Evolutionary conservation across 2,113 vertebrate species (phyloP).

Genomic region (Mobula hypostoma): DNA sequence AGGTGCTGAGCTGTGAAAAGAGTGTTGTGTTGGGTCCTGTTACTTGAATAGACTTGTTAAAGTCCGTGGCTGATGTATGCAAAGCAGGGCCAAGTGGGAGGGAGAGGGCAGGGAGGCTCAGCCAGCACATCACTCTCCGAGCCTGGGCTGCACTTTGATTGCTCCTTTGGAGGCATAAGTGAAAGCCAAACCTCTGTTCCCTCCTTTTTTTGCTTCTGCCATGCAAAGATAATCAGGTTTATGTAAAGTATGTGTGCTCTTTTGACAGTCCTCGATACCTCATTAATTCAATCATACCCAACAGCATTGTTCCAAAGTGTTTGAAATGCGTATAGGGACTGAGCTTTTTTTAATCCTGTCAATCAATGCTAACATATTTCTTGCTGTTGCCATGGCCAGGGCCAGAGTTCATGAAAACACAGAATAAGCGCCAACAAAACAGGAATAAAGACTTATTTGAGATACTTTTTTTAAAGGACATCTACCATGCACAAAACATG

Average conservation of each 20-base stretch:
- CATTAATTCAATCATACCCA: slow-evolving; percentile 99
- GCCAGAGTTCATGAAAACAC: slow-evolving; percentile 99
- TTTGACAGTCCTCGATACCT: slow-evolving; percentile 97
- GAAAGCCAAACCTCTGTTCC: slow-evolving; percentile 67
- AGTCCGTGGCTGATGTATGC: slow-evolving; percentile 78
- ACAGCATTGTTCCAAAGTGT: slow-evolving; percentile 96
- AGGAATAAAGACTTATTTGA: slow-evolving; percentile 98
- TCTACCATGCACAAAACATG: slow-evolving; percentile 93
- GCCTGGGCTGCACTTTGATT: slow-evolving; percentile 70
- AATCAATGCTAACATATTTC: slow-evolving; percentile 99
- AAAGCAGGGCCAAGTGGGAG: slow-evolving; percentile 68
- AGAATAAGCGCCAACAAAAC: slow-evolving; percentile 96
- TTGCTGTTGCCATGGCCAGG: slow-evolving; percentile 95
- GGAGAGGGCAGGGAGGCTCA: slow-evolving; percentile 63
- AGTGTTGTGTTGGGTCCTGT: slow-evolving; percentile 65
- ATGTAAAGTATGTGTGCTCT: slow-evolving; percentile 99
- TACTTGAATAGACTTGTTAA: slow-evolving; percentile 91
- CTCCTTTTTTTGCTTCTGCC: slow-evolving; percentile 78
- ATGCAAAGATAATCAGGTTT: slow-evolving; percentile 99
- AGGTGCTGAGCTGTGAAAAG: slow-evolving; percentile 69
- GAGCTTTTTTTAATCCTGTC: slow-evolving; percentile 95
- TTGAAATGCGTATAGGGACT: slow-evolving; percentile 94
- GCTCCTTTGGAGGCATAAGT: slow-evolving; percentile 69
- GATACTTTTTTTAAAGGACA: slow-evolving; percentile 93
- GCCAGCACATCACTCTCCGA: slow-evolving; percentile 67